Evolutionary conservation across 2,888 invertebrate species (phyloP), one percentile per base, ranked within the genome.

Genomic region (Parnassius smintheus): DNA sequence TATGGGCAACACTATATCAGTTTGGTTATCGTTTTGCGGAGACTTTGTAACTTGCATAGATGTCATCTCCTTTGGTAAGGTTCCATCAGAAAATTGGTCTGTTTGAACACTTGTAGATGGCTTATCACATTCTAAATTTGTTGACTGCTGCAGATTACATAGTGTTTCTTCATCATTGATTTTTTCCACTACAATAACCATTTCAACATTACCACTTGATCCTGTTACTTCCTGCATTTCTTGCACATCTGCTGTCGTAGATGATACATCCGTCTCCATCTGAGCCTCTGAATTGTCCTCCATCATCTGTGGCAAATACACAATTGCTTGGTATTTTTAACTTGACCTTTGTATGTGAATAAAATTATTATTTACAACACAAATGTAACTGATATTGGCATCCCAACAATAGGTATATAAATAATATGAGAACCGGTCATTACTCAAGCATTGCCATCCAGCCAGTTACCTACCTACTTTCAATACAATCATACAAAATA

Each of bases 251-350:
- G 79, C 82, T 18, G 86, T 86, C 56, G 88, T 87, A 41, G 90
- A 87, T 46, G 90, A 83, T 64, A 89, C 87, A 66, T 88, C 86
- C 55, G 87, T 86, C 75, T 89, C 90, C 87, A 88, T 86, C 75
- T 84, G 84, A 63, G 76, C 70, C 67, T 86, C 86, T 66, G 88
- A 74, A 69, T 72, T 81, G 71, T 90, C 89, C 71, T 88, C 90
- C 90, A 89, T 90, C 72, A 80, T 81, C 88, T 89, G 83, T 66
- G 77, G 70, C 58, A 58, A 81, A 76, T 56, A 76, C 67, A 62
- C 72, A 63, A 59, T 48, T 56, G 22, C 66, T 70, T 77, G 74
- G 66, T 82, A 83, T 82, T 82, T 82, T 71, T 81, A 83, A 65
- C 73, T 65, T 75, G 75, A 77, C 75, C 76, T 78, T 74, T 76